Evolutionary conservation across 2,113 vertebrate genomes (phyloP).

Genomic region (Python bivittatus): DNA sequence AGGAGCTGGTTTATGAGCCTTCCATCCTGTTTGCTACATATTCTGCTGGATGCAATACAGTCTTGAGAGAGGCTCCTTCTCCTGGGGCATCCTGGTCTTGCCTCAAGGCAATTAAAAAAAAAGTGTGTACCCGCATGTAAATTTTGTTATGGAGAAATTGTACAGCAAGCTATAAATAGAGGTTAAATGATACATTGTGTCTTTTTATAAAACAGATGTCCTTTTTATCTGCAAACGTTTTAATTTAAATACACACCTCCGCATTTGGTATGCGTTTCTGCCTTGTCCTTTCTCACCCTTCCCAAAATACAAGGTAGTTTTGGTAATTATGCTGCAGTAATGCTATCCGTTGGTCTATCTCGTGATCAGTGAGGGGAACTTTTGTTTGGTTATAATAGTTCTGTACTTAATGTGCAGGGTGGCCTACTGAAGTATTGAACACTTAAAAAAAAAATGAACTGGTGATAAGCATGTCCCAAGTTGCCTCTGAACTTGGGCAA

Average conservation of each 20-base stretch:
- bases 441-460: not conserved
- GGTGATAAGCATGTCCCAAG: not conserved
- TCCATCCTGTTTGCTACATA: not conserved
- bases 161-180: not conserved
- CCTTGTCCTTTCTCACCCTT: conserved; percentile 19
- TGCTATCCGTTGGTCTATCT: conserved; percentile 26
- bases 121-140: not conserved
- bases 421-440: not conserved
- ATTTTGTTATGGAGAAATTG: conserved; percentile 17
- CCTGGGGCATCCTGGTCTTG: not conserved
- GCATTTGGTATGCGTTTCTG: not conserved
- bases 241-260: conserved; percentile 9
- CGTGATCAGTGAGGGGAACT: not conserved
- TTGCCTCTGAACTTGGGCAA: not conserved
- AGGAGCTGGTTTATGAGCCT: not conserved
- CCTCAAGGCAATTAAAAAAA: not conserved
- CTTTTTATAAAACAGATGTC: not conserved
- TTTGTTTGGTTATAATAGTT: not conserved
- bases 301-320: conserved; percentile 36
- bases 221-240: conserved; percentile 14
- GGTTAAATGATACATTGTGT: not conserved
- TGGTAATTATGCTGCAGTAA: not conserved
- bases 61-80: not conserved
- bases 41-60: not conserved
- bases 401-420: not conserved